These are phyloP conservation scores for Oegoconia quadripuncta DNA, from an alignment of 2,888 invertebrate genomes.

Conservation along the genomic window DNA sequence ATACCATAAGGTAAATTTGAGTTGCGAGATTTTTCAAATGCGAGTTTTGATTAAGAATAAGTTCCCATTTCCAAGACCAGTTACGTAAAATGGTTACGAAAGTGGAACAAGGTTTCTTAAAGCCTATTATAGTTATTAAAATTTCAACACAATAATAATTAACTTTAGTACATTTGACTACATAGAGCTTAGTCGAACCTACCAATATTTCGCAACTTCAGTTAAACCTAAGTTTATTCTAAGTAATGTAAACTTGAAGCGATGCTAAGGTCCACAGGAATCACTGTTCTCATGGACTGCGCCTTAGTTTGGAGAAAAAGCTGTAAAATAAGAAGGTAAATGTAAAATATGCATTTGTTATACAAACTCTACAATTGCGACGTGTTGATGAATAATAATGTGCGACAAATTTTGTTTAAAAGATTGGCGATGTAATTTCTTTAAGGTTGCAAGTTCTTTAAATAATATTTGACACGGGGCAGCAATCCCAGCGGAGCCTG, in stretches of 20 bases:
- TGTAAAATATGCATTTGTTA: background rate
- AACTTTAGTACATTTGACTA: background rate
- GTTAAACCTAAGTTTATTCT: constrained; percentile 6
- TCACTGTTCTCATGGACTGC: constrained; percentile 48
- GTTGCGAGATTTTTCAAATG: no score
- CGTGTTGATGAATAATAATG: no score
- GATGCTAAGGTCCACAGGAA: constrained; percentile 18
- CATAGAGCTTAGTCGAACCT: background rate
- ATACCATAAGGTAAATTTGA: no score
- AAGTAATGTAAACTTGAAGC: constrained; percentile 16
- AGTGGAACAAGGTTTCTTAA: background rate
- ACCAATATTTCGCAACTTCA: background rate
- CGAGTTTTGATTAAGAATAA: no score
- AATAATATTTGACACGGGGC: no score
- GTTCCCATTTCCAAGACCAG: no score
- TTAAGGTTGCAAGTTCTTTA: no score
- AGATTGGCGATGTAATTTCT: no score
- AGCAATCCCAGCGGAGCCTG: no score
- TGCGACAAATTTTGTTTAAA: no score
- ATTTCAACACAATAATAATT: background rate
- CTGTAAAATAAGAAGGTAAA: constrained; percentile 41
- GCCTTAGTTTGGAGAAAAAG: constrained; percentile 70
- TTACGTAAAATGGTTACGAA: background rate
- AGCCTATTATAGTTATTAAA: background rate
- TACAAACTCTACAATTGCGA: no score